Conservation (phyloP, 1,140 invertebrate genomes). For the Laupala kohalensis region DNA sequence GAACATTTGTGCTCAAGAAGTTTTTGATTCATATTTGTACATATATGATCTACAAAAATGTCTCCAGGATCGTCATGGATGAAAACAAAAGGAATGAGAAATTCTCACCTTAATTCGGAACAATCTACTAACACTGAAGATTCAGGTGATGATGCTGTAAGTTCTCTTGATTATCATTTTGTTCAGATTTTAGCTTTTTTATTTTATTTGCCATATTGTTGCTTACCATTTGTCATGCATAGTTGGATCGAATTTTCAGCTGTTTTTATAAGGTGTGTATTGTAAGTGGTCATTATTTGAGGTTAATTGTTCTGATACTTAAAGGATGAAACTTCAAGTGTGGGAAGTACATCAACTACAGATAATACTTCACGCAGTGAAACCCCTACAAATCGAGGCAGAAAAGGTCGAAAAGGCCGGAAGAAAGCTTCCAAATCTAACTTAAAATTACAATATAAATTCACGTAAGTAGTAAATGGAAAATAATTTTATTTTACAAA, state of each 20-base stretch:
- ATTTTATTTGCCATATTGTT: too few species aligned
- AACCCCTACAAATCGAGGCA: conserved; percentile 58
- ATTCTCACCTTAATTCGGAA: conserved; percentile 16
- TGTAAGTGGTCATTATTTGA: neutral
- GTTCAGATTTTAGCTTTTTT: too few species aligned
- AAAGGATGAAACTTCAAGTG: conserved; percentile 58
- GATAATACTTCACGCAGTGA: conserved; percentile 76
- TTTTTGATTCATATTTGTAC: too few species aligned
- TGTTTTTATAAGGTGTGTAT: neutral
- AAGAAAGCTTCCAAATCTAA: conserved; percentile 42
- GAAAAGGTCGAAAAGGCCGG: conserved; percentile 49
- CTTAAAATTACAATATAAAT: conserved; percentile 65
- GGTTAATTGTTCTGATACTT: conserved; percentile 12
- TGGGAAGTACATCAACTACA: conserved; percentile 70
- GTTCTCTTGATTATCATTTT: conserved; percentile 4
- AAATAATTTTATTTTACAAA: too few species aligned
- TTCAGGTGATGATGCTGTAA: conserved; percentile 29
- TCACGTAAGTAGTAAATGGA: conserved; percentile 48
- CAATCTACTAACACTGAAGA: conserved; percentile 25
- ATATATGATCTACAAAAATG: neutral
- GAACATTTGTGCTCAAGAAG: too few species aligned
- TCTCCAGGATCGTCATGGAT: conserved; percentile 2
- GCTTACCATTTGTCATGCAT: too few species aligned
- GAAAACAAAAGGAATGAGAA: conserved; percentile 16
- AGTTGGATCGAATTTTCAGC: neutral